phyloP scores from a whole-genome alignment of 2,888 invertebrate genomes.

The Rapana venosa region DNA sequence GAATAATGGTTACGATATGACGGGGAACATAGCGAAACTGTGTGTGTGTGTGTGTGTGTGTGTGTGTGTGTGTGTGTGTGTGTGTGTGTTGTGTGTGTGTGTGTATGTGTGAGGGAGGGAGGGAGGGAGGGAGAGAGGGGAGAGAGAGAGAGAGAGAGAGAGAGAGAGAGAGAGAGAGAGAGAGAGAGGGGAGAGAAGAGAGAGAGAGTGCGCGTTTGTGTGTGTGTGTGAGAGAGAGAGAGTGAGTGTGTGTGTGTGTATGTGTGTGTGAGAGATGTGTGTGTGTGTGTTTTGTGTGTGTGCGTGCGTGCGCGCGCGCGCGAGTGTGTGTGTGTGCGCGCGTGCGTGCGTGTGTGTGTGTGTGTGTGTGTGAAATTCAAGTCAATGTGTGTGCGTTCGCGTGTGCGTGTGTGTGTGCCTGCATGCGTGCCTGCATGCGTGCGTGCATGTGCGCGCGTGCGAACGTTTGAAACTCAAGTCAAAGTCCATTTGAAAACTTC shows the following conservation, averaged over 20 bases:
- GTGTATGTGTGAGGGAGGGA: too few relatives aligned
- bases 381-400: background rate
- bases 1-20: too few relatives aligned
- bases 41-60: too few relatives aligned
- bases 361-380: background rate
- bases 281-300: conserved; percentile 5
- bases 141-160: background rate
- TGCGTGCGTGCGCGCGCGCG: conserved; percentile 16
- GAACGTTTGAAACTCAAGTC: background rate
- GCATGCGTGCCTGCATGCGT: background rate
- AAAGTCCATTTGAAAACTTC: too few relatives aligned
- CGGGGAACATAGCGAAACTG: too few relatives aligned
- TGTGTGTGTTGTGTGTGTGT: too few relatives aligned
- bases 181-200: background rate
- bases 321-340: conserved; percentile 3
- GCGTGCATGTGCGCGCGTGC: background rate
- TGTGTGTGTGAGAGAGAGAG: background rate
- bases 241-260: background rate
- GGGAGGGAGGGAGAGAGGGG: background rate
- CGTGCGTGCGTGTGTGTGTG: background rate
- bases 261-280: background rate
- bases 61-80: too few relatives aligned
- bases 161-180: background rate
- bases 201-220: background rate
- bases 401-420: background rate